These are phyloP conservation scores for Halcyon malimbica DNA, from an alignment of 2,113 vertebrate genomes.

Conservation along the genomic window DNA sequence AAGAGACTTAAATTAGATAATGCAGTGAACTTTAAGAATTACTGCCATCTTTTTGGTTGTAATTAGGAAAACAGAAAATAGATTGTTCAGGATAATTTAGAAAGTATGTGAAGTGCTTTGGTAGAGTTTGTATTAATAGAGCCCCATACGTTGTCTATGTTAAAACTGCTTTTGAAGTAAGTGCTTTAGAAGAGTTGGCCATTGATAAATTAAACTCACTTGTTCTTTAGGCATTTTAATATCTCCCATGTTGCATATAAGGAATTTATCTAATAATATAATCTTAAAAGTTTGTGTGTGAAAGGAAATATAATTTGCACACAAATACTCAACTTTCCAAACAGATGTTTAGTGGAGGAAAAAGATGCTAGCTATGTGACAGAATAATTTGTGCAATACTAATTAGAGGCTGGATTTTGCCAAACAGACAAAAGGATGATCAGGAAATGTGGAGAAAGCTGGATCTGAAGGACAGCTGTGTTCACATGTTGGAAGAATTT, in stretches of 20 bases:
- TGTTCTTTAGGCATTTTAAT: not conserved
- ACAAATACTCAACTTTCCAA: not conserved
- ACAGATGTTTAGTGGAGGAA: not conserved
- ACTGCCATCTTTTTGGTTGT: not conserved
- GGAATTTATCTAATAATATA: not conserved
- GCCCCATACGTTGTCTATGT: not conserved
- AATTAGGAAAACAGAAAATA: not conserved
- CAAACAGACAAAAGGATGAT: slow-evolving; percentile 2
- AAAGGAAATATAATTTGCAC: slow-evolving; percentile 4
- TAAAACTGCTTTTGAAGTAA: not conserved
- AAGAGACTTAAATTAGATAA: not conserved
- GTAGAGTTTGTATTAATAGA: not conserved
- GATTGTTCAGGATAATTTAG: not conserved
- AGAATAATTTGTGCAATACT: not conserved
- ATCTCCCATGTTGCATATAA: not conserved
- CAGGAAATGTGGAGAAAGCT: slow-evolving; percentile 3
- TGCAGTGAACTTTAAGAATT: not conserved
- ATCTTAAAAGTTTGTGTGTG: slow-evolving; percentile 1
- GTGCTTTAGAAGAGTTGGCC: not conserved
- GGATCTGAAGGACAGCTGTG: slow-evolving; percentile 31
- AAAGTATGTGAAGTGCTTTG: not conserved
- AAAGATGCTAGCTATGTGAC: not conserved
- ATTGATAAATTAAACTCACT: not conserved
- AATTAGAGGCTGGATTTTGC: slow-evolving; percentile 47
- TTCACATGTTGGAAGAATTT: slow-evolving; percentile 17